Percentiles rank a stretch among this genome's conserved stretches.
Evolutionary conservation across 2,113 vertebrate species (phyloP).

Genomic region (Labeo rohita): DNA sequence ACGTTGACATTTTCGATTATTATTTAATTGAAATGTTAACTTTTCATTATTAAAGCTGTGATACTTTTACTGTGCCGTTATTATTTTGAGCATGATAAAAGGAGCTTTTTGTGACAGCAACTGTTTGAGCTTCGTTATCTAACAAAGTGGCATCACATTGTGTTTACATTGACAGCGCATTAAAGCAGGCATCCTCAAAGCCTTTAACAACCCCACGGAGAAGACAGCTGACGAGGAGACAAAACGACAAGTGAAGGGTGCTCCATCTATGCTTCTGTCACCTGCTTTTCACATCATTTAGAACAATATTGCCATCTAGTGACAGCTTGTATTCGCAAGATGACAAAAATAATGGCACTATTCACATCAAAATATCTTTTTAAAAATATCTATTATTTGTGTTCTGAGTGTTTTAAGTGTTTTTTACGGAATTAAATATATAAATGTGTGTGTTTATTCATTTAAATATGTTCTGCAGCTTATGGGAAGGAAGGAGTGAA

Average conservation of each 20-base stretch:
- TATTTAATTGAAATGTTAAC: not conserved
- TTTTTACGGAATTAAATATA: not conserved
- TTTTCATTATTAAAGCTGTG: not conserved
- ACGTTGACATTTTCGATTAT: not conserved
- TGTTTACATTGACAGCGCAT: slow-evolving; percentile 83
- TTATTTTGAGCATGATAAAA: slow-evolving; percentile 17
- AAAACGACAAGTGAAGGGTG: slow-evolving; percentile 96
- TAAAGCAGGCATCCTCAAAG: slow-evolving; percentile 93
- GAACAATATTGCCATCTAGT: slow-evolving; percentile 82
- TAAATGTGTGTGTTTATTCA: not conserved
- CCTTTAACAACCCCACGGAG: slow-evolving; percentile 96
- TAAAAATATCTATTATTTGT: not conserved
- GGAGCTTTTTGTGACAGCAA: not conserved
- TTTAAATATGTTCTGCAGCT: slow-evolving; percentile 73
- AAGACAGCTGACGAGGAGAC: slow-evolving; percentile 97
- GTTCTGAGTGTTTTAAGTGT: not conserved
- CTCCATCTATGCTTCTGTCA: not conserved
- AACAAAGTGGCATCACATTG: slow-evolving; percentile 26
- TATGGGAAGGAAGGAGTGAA: slow-evolving; percentile 97
- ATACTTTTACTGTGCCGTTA: not conserved
- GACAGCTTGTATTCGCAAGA: slow-evolving; percentile 45
- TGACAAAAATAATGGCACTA: not conserved
- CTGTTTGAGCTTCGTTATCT: not conserved
- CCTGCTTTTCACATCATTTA: slow-evolving; percentile 48
- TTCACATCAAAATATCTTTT: not conserved